Evolutionary conservation across 1,140 invertebrate species (phyloP), one percentile per base, ranked within the genome.

Genomic region (Coelopa frigida): DNA sequence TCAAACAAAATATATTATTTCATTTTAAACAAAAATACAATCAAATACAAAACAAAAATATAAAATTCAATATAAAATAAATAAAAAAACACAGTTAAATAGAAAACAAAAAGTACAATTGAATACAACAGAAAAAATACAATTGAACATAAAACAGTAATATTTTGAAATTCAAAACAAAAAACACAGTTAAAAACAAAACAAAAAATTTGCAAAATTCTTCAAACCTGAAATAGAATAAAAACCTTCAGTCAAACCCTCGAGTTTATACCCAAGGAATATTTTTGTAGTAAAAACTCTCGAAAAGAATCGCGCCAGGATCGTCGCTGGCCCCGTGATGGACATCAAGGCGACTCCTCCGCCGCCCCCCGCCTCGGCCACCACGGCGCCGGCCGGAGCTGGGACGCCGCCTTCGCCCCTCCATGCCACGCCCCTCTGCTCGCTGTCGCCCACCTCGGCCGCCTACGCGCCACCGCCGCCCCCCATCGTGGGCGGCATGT

Each of bases 281-380:
- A 21, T 20, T 33, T 32, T 27, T 15, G 15, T 12, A 21, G 37
- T 37, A 7, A 38, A 36, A 37, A 37, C 37, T 37, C 21, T 29
- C n/a, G n/a, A n/a, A n/a, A n/a, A n/a, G n/a, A n/a, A n/a, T n/a
- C n/a, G n/a, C n/a, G n/a, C n/a, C n/a, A n/a, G n/a, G n/a, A n/a
- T n/a, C n/a, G n/a, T n/a, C n/a, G n/a, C n/a, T n/a, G n/a, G n/a
- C n/a, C n/a, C n/a, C n/a, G n/a, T n/a, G 44, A 66, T 66, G 62
- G 62, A 66, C 60, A 66, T 66, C 39, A 66, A 66, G 51, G 50
- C 59, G 7, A 65, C 62, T 37, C 62, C 61, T 27, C 56, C 42
- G 32, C 27, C 43, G 12, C 39, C 44, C 21, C 22, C 38, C 23
- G 36, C 46, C 22, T 35, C 37, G 18, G 20, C 31, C 10, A 31